These are phyloP conservation scores for Hyaena hyaena DNA, from an alignment of 2,113 vertebrate species.

Conservation along the genomic window DNA sequence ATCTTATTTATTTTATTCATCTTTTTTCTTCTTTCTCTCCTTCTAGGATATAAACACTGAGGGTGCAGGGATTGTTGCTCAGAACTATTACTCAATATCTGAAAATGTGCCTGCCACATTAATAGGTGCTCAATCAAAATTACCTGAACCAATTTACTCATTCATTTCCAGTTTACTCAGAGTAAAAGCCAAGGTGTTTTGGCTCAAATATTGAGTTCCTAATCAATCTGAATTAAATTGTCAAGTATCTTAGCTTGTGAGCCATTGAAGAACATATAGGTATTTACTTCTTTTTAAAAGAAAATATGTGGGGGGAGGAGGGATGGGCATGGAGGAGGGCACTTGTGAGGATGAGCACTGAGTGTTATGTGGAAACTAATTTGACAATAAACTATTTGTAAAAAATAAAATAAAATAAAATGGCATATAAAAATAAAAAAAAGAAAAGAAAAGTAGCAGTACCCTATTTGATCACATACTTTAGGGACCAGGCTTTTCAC, in stretches of 20 bases:
- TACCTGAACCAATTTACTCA: background rate
- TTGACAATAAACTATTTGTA: no score
- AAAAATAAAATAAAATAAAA: no score
- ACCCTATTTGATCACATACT: background rate
- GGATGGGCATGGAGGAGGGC: no score
- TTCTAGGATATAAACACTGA: background rate
- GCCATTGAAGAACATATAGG: background rate
- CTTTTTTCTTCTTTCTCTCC: background rate
- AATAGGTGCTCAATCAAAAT: background rate
- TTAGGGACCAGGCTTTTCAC: background rate
- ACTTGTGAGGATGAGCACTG: no score
- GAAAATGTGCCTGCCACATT: background rate
- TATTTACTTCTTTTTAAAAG: background rate
- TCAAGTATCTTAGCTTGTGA: background rate
- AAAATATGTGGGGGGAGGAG: background rate
- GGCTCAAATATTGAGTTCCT: background rate
- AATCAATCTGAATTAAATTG: slow-evolving; percentile 14
- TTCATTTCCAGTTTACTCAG: background rate
- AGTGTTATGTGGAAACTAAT: no score
- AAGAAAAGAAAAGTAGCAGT: background rate
- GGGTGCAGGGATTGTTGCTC: background rate
- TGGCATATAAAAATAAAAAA: no score
- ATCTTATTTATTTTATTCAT: background rate
- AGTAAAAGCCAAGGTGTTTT: background rate
- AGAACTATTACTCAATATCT: background rate